A percentile compares a stretch with the other conserved stretches of the same genome.
phyloP scores from a whole-genome alignment of 2,113 vertebrate species.

The Pygoscelis adeliae region DNA sequence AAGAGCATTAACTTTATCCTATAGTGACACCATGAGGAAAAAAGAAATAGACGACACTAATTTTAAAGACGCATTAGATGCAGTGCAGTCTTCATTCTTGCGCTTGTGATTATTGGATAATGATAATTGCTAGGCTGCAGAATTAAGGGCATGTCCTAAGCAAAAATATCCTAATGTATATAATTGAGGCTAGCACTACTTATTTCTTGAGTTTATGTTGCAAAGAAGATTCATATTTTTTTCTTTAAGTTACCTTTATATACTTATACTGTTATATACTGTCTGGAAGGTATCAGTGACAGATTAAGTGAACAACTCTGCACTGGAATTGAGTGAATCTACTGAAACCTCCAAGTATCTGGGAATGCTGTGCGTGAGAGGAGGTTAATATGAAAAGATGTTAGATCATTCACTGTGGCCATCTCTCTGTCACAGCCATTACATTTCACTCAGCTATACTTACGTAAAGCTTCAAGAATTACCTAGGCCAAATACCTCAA shows the following conservation, averaged over 20 bases:
- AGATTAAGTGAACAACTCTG: neutral
- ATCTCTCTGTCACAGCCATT: neutral
- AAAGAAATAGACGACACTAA: neutral
- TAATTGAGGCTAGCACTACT: neutral
- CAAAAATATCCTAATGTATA: neutral
- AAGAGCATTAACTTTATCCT: constrained; percentile 33
- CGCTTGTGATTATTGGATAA: neutral
- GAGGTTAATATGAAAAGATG: neutral
- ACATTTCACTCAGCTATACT: neutral
- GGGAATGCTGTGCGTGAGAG: neutral
- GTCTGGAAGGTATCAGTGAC: neutral
- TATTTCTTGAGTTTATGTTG: neutral
- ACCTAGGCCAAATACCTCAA: neutral
- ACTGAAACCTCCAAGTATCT: neutral
- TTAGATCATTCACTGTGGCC: neutral
- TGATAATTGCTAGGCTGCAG: neutral
- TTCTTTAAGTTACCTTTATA: neutral
- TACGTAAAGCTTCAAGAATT: neutral
- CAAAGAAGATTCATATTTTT: neutral
- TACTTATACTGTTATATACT: neutral
- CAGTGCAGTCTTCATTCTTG: neutral
- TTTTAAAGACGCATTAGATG: neutral
- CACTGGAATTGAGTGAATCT: neutral
- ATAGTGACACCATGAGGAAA: constrained; percentile 66
- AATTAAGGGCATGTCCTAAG: neutral